Conservation (phyloP, 1,140 invertebrate genomes). For the Diachasma alloeum region DNA sequence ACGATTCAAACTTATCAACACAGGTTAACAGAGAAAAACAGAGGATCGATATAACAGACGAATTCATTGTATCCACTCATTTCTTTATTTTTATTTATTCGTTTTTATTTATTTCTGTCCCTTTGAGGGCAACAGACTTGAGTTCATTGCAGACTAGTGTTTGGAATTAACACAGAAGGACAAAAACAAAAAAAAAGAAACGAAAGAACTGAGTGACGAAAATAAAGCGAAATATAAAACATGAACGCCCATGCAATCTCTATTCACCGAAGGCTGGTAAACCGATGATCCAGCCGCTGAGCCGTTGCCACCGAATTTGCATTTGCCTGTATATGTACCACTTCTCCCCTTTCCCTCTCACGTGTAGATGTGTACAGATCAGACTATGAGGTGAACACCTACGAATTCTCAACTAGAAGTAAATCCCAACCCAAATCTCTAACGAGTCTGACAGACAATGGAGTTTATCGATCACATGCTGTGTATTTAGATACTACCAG, state of each 20-base stretch:
- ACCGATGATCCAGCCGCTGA: slow-evolving; percentile 10
- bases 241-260: not conserved
- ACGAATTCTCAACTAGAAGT: slow-evolving; percentile 4
- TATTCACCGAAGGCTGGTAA: slow-evolving; percentile 1
- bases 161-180: not conserved
- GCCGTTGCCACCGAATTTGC: not conserved
- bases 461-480: not conserved
- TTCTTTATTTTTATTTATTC: not conserved
- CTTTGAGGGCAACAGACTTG: not conserved
- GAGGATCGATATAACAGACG: not conserved
- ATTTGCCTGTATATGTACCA: not conserved
- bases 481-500: not conserved
- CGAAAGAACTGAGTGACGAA: not conserved
- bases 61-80: not conserved
- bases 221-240: not conserved
- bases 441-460: slow-evolving; percentile 4
- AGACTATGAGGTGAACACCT: not conserved
- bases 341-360: not conserved
- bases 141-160: not conserved
- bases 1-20: not conserved
- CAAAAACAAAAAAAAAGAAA: not conserved
- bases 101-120: not conserved
- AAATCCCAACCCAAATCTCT: slow-evolving; percentile 2
- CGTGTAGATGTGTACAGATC: not conserved
- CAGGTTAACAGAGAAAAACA: no score